Evolutionary conservation across 2,113 vertebrate genomes (phyloP).

Genomic region (Egretta garzetta): DNA sequence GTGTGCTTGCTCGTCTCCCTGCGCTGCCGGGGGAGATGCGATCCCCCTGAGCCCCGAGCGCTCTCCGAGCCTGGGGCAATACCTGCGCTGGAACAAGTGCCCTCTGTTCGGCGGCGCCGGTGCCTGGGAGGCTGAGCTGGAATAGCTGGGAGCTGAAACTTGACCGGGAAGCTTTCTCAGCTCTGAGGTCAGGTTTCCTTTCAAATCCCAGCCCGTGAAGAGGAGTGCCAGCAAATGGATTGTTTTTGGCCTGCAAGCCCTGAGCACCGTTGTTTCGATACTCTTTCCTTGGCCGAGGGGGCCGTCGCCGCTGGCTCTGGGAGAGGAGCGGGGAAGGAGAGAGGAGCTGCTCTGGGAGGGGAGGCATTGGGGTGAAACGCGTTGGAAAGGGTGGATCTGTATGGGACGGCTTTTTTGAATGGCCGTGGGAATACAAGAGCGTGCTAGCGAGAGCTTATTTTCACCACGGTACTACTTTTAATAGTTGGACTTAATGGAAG

Average conservation of each 20-base stretch:
- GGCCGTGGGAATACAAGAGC: background rate
- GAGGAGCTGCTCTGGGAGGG: background rate
- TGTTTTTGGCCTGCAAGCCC: background rate
- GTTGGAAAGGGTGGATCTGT: background rate
- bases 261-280: fast-evolving
- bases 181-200: constrained; percentile 26
- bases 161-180: constrained; percentile 29
- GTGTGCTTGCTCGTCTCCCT: fast-evolving
- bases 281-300: background rate
- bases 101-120: background rate
- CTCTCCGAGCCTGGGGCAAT: background rate
- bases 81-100: background rate
- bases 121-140: background rate
- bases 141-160: background rate
- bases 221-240: background rate
- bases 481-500: background rate
- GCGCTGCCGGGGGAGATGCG: background rate
- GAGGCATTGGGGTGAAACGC: background rate
- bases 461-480: background rate
- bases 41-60: fast-evolving
- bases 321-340: background rate
- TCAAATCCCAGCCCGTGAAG: background rate
- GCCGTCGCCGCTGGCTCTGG: background rate
- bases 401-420: background rate
- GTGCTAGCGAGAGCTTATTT: background rate